Evolutionary conservation across 1,140 invertebrate genomes (phyloP).

Genomic region (Pachyrhynchus sulphureomaculatus): DNA sequence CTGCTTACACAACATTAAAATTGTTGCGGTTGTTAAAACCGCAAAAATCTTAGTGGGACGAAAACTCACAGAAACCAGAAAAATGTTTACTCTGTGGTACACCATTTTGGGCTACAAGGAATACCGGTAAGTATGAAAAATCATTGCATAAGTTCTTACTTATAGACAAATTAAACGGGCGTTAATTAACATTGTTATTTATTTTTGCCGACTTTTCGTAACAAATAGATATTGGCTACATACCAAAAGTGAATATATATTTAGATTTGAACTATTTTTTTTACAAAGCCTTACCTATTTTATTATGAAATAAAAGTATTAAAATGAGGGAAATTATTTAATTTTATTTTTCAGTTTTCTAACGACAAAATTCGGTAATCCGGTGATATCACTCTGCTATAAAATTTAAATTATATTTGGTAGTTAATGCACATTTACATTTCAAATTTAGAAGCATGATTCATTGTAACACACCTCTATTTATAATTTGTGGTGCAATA

Average conservation of each 20-base stretch:
- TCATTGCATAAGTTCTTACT: slow-evolving; percentile 3
- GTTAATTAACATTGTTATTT: not conserved
- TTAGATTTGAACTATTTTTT: not conserved
- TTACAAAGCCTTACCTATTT: not conserved
- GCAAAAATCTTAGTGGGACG: not conserved
- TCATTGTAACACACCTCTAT: no score
- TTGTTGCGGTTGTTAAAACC: not conserved
- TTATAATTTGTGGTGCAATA: no score
- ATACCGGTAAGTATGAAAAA: slow-evolving; percentile 41
- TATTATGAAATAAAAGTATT: not conserved
- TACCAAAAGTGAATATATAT: not conserved
- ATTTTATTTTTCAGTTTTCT: no score
- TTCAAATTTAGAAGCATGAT: no score
- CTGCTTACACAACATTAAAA: not conserved
- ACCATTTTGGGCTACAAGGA: slow-evolving; percentile 44
- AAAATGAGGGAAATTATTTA: no score
- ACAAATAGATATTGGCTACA: not conserved
- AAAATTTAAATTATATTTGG: not conserved
- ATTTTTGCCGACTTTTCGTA: no score
- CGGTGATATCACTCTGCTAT: not conserved
- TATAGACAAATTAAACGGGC: no score
- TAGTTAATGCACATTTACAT: no score
- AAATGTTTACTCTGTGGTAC: slow-evolving; percentile 48
- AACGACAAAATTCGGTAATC: no score
- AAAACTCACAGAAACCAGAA: not conserved